These are phyloP conservation scores for Scolanthus callimorphus DNA, from an alignment of 92 coral and sea anemone species.

Conservation along the genomic window DNA sequence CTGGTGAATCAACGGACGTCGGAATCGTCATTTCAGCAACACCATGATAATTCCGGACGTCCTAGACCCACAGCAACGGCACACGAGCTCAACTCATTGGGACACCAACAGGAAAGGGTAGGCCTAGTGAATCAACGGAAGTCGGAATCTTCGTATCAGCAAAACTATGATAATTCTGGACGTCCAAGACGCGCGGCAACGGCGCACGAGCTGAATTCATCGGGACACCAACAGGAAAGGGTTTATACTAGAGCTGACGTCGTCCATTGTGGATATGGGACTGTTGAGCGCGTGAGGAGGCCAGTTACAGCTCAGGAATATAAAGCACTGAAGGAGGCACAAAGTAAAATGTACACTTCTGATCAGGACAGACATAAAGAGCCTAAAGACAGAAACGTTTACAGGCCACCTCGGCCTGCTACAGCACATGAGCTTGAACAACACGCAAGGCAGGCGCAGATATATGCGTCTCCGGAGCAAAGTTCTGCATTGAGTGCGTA, in stretches of 20 bases:
- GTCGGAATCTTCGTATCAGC: too few relatives aligned
- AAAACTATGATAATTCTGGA: neutral
- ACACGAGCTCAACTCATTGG: slow-evolving; percentile 8
- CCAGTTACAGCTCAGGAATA: neutral
- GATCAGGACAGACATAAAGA: neutral
- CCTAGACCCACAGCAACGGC: slow-evolving; percentile 2
- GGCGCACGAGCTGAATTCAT: slow-evolving; percentile 9
- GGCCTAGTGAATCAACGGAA: too few relatives aligned
- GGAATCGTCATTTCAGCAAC: neutral
- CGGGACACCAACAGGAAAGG: neutral
- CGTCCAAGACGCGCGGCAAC: slow-evolving; percentile 1
- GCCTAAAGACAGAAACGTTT: neutral
- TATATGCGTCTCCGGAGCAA: neutral
- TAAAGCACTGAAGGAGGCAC: neutral
- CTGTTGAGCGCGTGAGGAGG: neutral
- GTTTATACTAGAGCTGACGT: slow-evolving; percentile 1
- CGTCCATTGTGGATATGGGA: neutral
- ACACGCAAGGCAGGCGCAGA: neutral
- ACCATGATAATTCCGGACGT: neutral
- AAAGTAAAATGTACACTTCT: neutral
- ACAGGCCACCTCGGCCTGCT: slow-evolving; percentile 21
- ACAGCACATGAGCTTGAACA: slow-evolving; percentile 16
- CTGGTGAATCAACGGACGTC: too few relatives aligned
- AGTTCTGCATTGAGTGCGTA: too few relatives aligned
- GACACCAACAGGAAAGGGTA: neutral